Evolutionary conservation across 2,113 vertebrate species (phyloP).

Genomic region (Oreochromis niloticus): DNA sequence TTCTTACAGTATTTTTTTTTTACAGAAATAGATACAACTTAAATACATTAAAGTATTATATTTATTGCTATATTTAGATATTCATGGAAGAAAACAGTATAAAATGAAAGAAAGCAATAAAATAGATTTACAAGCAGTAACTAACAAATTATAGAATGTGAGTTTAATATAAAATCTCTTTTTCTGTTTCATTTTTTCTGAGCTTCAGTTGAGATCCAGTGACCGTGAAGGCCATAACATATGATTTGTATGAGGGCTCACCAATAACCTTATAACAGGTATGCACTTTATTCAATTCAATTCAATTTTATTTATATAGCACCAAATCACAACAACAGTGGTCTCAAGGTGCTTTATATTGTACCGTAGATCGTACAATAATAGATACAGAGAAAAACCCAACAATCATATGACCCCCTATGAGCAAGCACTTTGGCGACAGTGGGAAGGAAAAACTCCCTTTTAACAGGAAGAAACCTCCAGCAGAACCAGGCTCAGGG

Average conservation of each 20-base stretch:
- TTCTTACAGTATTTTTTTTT: background rate
- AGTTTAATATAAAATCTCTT: background rate
- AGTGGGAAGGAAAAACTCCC: too few relatives aligned
- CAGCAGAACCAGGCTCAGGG: too few relatives aligned
- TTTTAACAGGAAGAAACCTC: too few relatives aligned
- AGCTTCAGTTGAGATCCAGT: background rate
- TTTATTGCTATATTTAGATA: background rate
- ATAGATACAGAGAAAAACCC: too few relatives aligned
- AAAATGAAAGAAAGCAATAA: background rate
- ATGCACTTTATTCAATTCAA: background rate
- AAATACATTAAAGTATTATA: background rate
- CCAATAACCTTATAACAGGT: background rate
- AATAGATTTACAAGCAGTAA: background rate
- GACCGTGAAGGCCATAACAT: rapidly evolving
- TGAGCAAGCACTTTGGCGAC: too few relatives aligned
- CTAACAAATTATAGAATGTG: background rate
- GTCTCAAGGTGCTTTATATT: too few relatives aligned
- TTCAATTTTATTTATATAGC: too few relatives aligned
- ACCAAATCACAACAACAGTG: too few relatives aligned
- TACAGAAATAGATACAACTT: background rate
- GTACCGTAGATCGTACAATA: too few relatives aligned
- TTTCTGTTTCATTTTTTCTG: background rate
- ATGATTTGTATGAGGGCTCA: background rate
- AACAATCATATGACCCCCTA: too few relatives aligned
- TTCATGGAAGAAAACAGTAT: background rate